Percentiles rank a stretch among this genome's conserved stretches.
Evolutionary conservation across 2,888 invertebrate species (phyloP).

Genomic region (Eremobia ochroleuca): DNA sequence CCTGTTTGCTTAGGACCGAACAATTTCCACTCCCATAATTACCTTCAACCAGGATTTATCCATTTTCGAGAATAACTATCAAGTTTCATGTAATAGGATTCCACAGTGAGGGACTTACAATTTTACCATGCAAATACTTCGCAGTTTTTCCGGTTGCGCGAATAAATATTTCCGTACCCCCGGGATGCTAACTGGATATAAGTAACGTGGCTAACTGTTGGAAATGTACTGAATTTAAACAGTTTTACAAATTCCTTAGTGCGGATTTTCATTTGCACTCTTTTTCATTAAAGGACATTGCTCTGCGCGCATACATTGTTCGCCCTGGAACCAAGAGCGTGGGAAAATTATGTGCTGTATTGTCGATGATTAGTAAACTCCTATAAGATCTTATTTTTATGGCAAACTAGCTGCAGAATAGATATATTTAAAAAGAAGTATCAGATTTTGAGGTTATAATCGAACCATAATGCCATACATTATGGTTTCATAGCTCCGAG

Average conservation of each 20-base stretch:
- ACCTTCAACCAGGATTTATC: conserved; percentile 13
- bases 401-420: too few relatives aligned
- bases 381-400: too few relatives aligned
- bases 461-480: too few relatives aligned
- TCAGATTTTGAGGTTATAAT: too few relatives aligned
- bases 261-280: conserved; percentile 1
- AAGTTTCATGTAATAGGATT: conserved; percentile 40
- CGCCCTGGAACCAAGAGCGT: too few relatives aligned
- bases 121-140: conserved; percentile 26
- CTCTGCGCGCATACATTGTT: too few relatives aligned
- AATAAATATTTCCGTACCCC: conserved; percentile 34
- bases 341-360: too few relatives aligned
- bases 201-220: neutral
- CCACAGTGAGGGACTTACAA: conserved; percentile 5
- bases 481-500: too few relatives aligned
- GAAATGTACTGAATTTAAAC: neutral
- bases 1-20: conserved; percentile 27
- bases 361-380: too few relatives aligned
- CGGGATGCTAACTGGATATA: neutral
- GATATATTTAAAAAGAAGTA: too few relatives aligned
- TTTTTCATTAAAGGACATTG: too few relatives aligned
- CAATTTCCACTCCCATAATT: conserved; percentile 5
- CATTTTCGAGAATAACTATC: conserved; percentile 23
- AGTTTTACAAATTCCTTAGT: neutral
- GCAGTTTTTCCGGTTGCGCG: conserved; percentile 23